Conservation (phyloP, 1,140 invertebrate species). For the Akabosia matsudoensis region DNA sequence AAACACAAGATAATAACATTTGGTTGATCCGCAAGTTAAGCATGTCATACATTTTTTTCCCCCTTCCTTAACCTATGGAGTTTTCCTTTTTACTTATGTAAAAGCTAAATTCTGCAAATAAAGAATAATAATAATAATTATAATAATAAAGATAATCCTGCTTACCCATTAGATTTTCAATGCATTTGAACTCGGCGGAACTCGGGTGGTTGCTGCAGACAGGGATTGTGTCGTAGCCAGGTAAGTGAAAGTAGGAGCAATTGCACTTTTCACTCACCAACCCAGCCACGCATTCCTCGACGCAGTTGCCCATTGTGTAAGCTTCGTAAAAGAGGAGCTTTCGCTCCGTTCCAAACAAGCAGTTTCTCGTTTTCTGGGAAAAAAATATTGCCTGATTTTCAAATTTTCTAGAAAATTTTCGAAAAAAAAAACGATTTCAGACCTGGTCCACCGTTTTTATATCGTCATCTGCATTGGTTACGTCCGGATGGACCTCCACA, state of each 20-base stretch:
- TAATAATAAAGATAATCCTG: not conserved
- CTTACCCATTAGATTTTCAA: not conserved
- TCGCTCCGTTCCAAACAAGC: not conserved
- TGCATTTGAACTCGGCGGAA: not conserved
- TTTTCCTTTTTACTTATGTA: not conserved
- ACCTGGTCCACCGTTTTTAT: not conserved
- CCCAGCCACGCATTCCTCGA: not conserved
- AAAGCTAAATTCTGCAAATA: not conserved
- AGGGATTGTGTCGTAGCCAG: not conserved
- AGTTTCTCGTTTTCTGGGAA: not conserved
- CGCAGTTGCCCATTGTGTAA: not conserved
- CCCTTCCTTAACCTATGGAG: not conserved
- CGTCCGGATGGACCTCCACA: not conserved
- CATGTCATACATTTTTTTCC: too few species aligned
- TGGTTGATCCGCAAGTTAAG: not conserved
- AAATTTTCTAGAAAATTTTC: not conserved
- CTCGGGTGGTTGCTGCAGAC: not conserved
- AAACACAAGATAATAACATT: not conserved
- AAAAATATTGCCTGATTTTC: not conserved
- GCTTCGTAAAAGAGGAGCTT: not conserved
- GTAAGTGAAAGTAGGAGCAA: not conserved
- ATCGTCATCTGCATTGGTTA: conserved; percentile 3
- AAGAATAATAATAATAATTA: too few species aligned
- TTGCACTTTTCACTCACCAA: not conserved
- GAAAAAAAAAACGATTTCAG: not conserved